Percentiles rank a stretch among this genome's conserved stretches.
Evolutionary conservation across 2,888 invertebrate species (phyloP).

Genomic region (Theristus sp.): DNA sequence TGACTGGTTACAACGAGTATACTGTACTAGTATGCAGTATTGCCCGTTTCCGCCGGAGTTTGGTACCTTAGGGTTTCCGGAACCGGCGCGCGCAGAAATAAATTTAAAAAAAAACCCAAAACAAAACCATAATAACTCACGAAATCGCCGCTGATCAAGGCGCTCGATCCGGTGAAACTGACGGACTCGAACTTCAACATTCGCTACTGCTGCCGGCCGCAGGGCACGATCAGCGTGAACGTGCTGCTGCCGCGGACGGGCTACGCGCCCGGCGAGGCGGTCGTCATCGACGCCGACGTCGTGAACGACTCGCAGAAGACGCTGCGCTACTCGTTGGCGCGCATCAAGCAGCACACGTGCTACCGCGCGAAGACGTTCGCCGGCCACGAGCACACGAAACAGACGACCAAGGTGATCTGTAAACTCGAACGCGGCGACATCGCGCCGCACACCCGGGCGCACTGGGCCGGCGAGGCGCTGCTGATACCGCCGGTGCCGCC

Average conservation of each 20-base stretch:
- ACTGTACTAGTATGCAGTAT: no score
- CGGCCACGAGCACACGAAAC: slow-evolving; percentile 22
- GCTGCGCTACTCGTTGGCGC: not conserved
- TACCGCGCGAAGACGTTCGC: slow-evolving; percentile 25
- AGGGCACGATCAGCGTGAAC: slow-evolving; percentile 19
- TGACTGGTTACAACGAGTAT: no score
- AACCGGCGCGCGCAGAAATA: no score
- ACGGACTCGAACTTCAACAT: slow-evolving; percentile 19
- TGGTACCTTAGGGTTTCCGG: no score
- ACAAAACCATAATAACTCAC: no score
- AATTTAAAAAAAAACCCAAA: no score
- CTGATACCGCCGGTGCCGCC: slow-evolving; percentile 22
- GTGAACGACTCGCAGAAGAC: not conserved
- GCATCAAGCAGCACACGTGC: slow-evolving; percentile 3
- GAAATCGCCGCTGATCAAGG: no score
- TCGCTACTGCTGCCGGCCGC: slow-evolving; percentile 19
- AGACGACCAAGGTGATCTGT: slow-evolving; percentile 13
- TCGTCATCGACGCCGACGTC: slow-evolving; percentile 11
- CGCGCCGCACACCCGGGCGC: slow-evolving; percentile 9
- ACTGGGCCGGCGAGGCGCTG: slow-evolving; percentile 14
- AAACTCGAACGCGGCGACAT: slow-evolving; percentile 12
- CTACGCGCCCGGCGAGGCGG: slow-evolving; percentile 21
- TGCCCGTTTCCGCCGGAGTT: no score
- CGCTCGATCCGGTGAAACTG: slow-evolving; percentile 15
- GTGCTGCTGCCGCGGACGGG: slow-evolving; percentile 18